Base-by-base conservation (phyloP, 2,797 vertebrate species). In the Dromococcyx pavoninus region DNA sequence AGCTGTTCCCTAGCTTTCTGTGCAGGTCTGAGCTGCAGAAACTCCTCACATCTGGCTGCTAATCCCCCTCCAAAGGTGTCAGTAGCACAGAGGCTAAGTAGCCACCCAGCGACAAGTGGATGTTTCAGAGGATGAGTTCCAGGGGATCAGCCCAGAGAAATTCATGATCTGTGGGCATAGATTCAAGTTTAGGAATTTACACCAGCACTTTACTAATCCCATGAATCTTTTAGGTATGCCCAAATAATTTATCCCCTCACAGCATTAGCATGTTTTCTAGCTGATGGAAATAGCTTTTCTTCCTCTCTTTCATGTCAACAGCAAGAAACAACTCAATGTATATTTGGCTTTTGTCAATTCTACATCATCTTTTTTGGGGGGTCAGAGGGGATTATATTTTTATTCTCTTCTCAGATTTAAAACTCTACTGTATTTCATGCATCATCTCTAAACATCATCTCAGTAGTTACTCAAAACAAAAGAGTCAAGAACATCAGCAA, bases 101-200 rank as follows among this genome's bases (percentile, higher is more conserved):
- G 46, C n/a, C 1, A 4, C 57, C 15, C 43, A 18, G 39, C 2
- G 3, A 61, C 0, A 0, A 75, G 67, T 6, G 30, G 18, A 51
- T 73, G 27, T 56, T 76, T 46, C 54, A 54, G n/a, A 18, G 17
- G n/a, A 62, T 3, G 24, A 25, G 17, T 71, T 30, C 65, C 72
- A 61, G 48, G 66, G 39, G 48, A 82, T 57, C 28, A 37, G 56
- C 64, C 64, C 17, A 71, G 67, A 60, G 22, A 62, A 74, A 70
- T 57, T 74, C 19, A 73, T 6, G 39, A 53, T 24, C 69, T 70
- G n/a, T 44, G 44, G 56, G 84, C 51, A 61, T 0, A 18, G 62
- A n/a, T 4, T 84, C 73, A 51, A 56, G 4, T 35, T 86, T 35
- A 74, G 35, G 73, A 75, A 84, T 92, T 93, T 53, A 70, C 41